Base-by-base conservation (phyloP, 2,797 vertebrate species). In the Streptopelia turtur region DNA sequence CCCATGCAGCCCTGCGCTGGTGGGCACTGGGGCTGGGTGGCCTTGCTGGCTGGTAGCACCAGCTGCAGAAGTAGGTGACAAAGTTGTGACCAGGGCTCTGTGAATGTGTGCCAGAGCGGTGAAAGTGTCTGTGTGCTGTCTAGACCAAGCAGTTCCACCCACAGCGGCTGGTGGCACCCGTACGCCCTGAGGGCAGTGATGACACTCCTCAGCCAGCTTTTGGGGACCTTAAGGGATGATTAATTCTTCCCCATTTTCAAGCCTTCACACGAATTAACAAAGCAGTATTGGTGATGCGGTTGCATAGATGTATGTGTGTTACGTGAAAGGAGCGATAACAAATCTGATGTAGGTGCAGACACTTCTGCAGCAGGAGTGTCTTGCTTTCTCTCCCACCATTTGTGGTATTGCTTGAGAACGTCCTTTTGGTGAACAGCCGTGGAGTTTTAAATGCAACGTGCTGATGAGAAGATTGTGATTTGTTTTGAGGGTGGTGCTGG, bases 401-500 rank as follows among this genome's bases (percentile, higher is more conserved):
- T 70, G 71, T 6, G 5, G 33, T 31, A 6, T 17, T 49, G 60
- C 24, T 55, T 15, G 23, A 74, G 68, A 37, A 31, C 1, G 5
- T 82, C 50, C 41, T 55, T 59, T 64, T 39, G 37, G 28, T 30
- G 49, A 88, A 49, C 81, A 90, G 86, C 80, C 4, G 1, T 14
- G 72, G 68, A 69, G n/a, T 76, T 89, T 83, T 79, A 88, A 76
- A 61, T 1, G 2, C 25, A 49, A 35, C 0, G 0, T 59, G 71
- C 84, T 86, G 87, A 76, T 79, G 66, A 84, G 72, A 94, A 91
- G 52, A 56, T 68, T 75, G 92, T 56, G 55, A 16, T 91, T 92
- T 95, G 45, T 83, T 94, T 96, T 95, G 61, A 91, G 94, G 93
- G 92, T 86, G 94, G 95, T 93, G 74, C 95, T 90, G 27, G 70